Conservation (phyloP, 2,888 invertebrate species). For the Chirona hameri region DNA sequence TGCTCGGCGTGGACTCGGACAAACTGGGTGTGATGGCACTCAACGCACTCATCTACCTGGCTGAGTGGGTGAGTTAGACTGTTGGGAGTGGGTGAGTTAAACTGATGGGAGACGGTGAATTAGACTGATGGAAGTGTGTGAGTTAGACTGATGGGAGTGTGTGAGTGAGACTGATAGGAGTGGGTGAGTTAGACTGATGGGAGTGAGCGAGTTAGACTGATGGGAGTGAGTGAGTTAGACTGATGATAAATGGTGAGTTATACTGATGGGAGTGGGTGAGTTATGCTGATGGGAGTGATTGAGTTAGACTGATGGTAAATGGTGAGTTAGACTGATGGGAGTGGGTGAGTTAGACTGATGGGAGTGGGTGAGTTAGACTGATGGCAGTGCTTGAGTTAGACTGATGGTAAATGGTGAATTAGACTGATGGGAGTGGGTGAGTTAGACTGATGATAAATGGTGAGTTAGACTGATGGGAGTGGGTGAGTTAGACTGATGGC, state of each 20-base stretch:
- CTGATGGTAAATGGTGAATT: too few relatives aligned
- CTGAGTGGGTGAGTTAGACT: conserved; percentile 65
- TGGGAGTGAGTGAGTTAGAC: too few relatives aligned
- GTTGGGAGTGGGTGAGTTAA: conserved; percentile 67
- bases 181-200: too few relatives aligned
- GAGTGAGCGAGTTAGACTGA: conserved; percentile 47
- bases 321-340: conserved; percentile 65
- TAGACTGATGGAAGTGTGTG: conserved; percentile 55
- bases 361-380: conserved; percentile 65
- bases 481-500: conserved; percentile 54
- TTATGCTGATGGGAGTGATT: too few relatives aligned
- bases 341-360: conserved; percentile 57
- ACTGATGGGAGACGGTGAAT: conserved; percentile 55
- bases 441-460: too few relatives aligned
- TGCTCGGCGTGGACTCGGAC: conserved; percentile 70
- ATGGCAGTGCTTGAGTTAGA: too few relatives aligned
- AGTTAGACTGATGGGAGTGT: conserved; percentile 41
- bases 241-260: too few relatives aligned
- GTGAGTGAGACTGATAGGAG: too few relatives aligned
- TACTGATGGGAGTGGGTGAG: too few relatives aligned
- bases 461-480: conserved; percentile 52
- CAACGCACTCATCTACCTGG: conserved; percentile 76
- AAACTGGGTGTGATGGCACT: conserved; percentile 76
- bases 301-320: too few relatives aligned
- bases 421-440: conserved; percentile 50